Base-by-base conservation (phyloP, 2,797 vertebrate species). In the Phrynocephalus forsythii region DNA sequence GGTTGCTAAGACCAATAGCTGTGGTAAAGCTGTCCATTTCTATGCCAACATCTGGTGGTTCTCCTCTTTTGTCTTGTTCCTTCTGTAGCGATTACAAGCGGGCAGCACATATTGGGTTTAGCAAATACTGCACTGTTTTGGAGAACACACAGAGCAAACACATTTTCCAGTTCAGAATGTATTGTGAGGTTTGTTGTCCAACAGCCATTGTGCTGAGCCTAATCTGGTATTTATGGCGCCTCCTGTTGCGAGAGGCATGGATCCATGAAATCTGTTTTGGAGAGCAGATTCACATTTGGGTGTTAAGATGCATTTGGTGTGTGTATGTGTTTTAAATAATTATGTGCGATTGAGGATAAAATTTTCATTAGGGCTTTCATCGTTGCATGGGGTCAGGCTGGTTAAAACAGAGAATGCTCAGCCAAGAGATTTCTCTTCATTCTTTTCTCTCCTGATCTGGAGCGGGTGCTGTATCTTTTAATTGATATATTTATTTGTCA, bases 181-280 rank as follows among this genome's bases (percentile, higher is more conserved):
- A 76, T 33, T 52, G 5, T 52, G 26, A 18, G 48, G 60, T 68
- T 83, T 84, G 79, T 30, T 20, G 22, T 50, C 20, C 66, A 68
- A 71, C 38, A n/a, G 15, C 50, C 24, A 66, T 13, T 56, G 82
- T 10, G 8, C 16, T 75, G 68, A 73, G 68, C 56, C 38, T 73
- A 50, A 86, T 82, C 38, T 73, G 76, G 33, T 33, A 72, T 83
- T 83, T 78, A 60, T 50, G 24, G 52, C 66, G 68, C 38, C 56
- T 82, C 83, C 79, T 81, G n/a, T 20, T 56, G 76, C 63, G 84
- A 69, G 63, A 28, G 50, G 50, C 50, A 71, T 69, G 33, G 44
- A 69, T 48, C 30, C 66, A 33, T 28, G 80, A 30, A 77, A 79
- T 56, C 69, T 33, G 69, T 80, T 76, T 67, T 66, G 16, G 30